Conservation (phyloP, 2,888 invertebrate genomes). For the Osmoderma eremita region DNA sequence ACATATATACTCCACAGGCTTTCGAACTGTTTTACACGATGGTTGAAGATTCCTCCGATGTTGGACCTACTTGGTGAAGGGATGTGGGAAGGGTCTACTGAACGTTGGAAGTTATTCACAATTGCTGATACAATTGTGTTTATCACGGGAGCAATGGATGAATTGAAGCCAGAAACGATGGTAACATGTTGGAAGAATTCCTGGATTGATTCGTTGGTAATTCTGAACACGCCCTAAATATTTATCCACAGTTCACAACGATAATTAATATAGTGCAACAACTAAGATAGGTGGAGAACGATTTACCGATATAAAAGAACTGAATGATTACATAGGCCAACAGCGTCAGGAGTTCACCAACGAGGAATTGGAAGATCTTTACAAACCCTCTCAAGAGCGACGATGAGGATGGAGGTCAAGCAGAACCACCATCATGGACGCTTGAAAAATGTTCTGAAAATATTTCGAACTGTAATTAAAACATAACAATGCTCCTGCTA, state of each 20-base stretch:
- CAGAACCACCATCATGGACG: background rate
- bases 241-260: slow-evolving; percentile 3
- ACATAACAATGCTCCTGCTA: too few relatives aligned
- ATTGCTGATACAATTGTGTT: slow-evolving; percentile 1
- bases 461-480: too few relatives aligned
- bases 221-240: slow-evolving; percentile 8
- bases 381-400: too few relatives aligned
- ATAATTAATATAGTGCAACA: background rate
- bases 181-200: background rate
- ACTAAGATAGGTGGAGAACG: slow-evolving; percentile 2
- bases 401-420: background rate
- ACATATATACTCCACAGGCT: background rate
- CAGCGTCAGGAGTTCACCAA: background rate
- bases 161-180: background rate
- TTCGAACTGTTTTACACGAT: background rate
- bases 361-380: background rate
- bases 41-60: slow-evolving; percentile 1
- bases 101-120: background rate
- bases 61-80: background rate
- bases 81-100: background rate
- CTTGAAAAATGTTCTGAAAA: too few relatives aligned
- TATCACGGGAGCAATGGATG: slow-evolving; percentile 3
- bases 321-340: background rate
- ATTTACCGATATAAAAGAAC: background rate
- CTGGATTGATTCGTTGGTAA: background rate